phyloP scores from a whole-genome alignment of 2,797 vertebrate genomes.

The Carcharodon carcharias region DNA sequence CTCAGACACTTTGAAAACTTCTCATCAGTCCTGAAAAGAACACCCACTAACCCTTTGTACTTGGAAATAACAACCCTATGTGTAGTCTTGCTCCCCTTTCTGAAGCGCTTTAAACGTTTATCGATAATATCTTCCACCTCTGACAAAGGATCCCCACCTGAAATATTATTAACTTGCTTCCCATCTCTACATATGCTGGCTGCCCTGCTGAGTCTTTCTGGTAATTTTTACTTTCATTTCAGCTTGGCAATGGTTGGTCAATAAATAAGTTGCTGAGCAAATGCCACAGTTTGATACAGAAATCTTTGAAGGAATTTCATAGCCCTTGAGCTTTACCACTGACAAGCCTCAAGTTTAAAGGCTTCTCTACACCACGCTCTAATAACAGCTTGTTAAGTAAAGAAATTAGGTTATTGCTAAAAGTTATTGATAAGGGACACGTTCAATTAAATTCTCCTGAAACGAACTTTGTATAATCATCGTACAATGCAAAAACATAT shows the following conservation, averaged over 20 bases:
- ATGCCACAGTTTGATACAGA: not conserved
- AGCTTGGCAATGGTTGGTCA: not conserved
- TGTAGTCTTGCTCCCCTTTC: not conserved
- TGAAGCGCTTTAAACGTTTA: not conserved
- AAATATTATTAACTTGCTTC: not conserved
- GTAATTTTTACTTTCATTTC: not conserved
- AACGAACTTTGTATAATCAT: no score
- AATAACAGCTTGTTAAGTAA: no score
- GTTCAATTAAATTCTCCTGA: no score
- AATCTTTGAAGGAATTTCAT: not conserved
- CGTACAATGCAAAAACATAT: no score
- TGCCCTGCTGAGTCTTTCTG: not conserved
- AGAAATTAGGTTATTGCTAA: no score
- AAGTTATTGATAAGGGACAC: no score
- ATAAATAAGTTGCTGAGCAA: conserved; percentile 4
- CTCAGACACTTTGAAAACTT: not conserved
- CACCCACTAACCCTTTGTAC: not conserved
- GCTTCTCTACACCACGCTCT: no score
- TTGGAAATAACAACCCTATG: not conserved
- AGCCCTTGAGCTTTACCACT: not conserved
- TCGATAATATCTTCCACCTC: not conserved
- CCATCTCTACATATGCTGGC: not conserved
- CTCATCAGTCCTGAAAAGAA: not conserved
- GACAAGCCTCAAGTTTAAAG: not conserved
- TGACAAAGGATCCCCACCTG: not conserved